Conservation (phyloP, 2,113 vertebrate species). For the Blennius ocellaris region DNA sequence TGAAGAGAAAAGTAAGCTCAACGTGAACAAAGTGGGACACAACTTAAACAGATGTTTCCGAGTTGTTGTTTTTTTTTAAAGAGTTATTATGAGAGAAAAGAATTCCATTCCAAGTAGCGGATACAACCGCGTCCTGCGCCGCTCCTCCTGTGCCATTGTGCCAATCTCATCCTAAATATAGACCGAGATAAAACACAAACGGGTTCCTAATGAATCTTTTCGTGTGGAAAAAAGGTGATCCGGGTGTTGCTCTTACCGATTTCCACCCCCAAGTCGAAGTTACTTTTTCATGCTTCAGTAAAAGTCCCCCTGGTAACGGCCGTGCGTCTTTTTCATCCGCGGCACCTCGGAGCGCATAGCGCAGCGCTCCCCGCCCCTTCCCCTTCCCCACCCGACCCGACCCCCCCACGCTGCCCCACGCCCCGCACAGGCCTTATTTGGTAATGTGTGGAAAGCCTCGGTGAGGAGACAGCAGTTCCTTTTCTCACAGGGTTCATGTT, state of each 20-base stretch:
- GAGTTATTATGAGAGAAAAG: too few species aligned
- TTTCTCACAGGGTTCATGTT: background rate
- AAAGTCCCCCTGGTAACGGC: conserved; percentile 20
- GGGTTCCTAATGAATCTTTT: accelerated
- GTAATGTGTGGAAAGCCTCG: conserved; percentile 45
- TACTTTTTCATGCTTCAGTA: background rate
- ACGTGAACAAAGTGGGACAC: too few species aligned
- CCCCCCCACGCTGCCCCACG: conserved; percentile 41
- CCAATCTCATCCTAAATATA: background rate
- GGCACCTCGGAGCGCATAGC: background rate
- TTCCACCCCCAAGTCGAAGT: background rate
- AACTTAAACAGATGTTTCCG: too few species aligned
- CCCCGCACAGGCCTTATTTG: conserved; percentile 73
- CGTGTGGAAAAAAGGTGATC: too few species aligned
- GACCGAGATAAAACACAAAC: background rate
- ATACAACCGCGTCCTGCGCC: conserved; percentile 46
- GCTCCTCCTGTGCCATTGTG: background rate
- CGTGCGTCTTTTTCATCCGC: conserved; percentile 20
- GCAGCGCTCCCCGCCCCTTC: too few species aligned
- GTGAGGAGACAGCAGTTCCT: conserved; percentile 11
- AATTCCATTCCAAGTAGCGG: conserved; percentile 37
- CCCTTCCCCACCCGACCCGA: too few species aligned
- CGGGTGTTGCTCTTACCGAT: conserved; percentile 49
- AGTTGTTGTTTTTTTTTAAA: too few species aligned
- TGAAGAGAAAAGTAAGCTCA: background rate